Conservation (phyloP, 2,113 vertebrate genomes). For the Melanotaenia duboulayi region DNA sequence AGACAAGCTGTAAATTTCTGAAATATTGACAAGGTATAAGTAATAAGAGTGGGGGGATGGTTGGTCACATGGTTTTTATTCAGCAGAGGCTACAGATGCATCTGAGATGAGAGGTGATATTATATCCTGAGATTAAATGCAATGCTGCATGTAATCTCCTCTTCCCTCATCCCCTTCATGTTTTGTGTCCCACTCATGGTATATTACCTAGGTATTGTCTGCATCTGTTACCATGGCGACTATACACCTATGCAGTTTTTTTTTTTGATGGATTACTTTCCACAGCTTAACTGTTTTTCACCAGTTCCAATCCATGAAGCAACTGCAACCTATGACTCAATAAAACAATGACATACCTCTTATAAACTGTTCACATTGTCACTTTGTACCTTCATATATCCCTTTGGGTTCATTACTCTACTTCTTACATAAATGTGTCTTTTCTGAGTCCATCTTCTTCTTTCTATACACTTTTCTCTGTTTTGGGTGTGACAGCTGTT, state of each 20-base stretch:
- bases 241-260: background rate
- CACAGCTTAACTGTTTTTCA: too few species aligned
- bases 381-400: too few species aligned
- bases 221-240: too few species aligned
- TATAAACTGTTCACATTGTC: too few species aligned
- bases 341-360: too few species aligned
- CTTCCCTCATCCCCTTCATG: background rate
- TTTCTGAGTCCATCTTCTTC: conserved; percentile 5
- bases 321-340: too few species aligned
- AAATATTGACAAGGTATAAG: conserved; percentile 29
- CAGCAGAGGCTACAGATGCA: background rate
- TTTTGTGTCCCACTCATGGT: background rate
- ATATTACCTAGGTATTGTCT: background rate
- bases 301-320: too few species aligned
- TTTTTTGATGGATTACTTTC: background rate
- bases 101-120: background rate
- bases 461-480: background rate
- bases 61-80: background rate
- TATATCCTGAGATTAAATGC: background rate
- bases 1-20: conserved; percentile 16
- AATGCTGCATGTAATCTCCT: conserved; percentile 9
- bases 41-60: background rate
- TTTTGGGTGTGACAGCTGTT: background rate
- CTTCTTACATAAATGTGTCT: conserved; percentile 47
- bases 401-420: conserved; percentile 42